Base-by-base conservation (phyloP, 2,888 invertebrate species). In the Trilocha varians region DNA sequence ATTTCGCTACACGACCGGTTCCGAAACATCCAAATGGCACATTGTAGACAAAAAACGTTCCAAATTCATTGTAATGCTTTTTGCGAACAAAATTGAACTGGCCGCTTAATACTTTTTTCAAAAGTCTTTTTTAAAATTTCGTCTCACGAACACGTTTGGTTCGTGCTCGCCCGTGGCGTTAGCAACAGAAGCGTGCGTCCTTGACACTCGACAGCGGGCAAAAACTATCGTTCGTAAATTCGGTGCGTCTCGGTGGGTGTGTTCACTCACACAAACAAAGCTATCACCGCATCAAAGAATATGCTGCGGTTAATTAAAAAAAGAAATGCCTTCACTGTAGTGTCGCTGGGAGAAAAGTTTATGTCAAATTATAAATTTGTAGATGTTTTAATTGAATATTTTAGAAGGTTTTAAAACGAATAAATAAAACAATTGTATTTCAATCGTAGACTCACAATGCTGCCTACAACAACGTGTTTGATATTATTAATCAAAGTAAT, bases 201-300 rank as follows among this genome's bases (percentile, higher is more conserved):
- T 83, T 84, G 84, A 83, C 83, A 83, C 83, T 79, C 70, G 64
- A 52, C 66, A 59, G 72, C 79, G 78, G 73, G 65, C 82, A 82
- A 79, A 82, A 82, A 79, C 73, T 73, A 71, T 71, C 75, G 68
- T 64, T 68, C 70, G 67, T 65, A 74, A 73, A 76, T 77, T 78
- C 73, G 74, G 78, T 65, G 73, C 70, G 67, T 58, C 69, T 56
- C 63, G 65, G 74, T 82, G 80, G 79, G 80, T 82, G 80, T 82
- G 82, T 74, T 72, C 48, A 50, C 65, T 64, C 67, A 65, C 70
- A 59, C 62, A 61, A 62, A 59, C 55, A 47, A 49, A 54, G 47
- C 36, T 50, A 56, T 55, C 59, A 56, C 57, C 53, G 53, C 47
- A 42, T 59, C 66, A 71, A 57, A 73, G 76, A 74, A 53, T 66